Evolutionary conservation across 1,140 invertebrate genomes (phyloP), one percentile per base, ranked within the genome.

Genomic region (Arctopsyche grandis): DNA sequence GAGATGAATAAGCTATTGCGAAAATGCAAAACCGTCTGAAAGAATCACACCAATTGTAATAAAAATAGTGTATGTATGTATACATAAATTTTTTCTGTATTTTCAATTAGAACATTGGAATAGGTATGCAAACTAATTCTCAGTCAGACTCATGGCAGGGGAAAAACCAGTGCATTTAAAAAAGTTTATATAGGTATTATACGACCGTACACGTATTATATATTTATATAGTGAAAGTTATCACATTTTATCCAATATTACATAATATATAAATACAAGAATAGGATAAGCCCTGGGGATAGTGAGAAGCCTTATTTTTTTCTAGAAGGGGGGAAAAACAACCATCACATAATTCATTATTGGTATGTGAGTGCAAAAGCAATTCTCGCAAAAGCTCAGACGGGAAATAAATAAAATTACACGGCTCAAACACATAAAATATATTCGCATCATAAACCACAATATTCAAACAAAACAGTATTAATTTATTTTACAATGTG

Each of bases 121-220:
- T 46, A 73, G 46, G 19, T 73, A 73, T 73, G 70, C 70, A 73
- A 73, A 73, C 29, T 73, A 73, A 73, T 46, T 73, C 70, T 52
- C 16, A 43, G 5, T 52, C 29, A 48, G 43, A 24, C 21, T 52
- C 24, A 46, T 5, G 4, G 44, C 70, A n/a, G 19, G 43, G 7
- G 12, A 19, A 22, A 73, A 22, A 9, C 19, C 29, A 48, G 4
- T 29, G 66, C 12, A 43, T n/a, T n/a, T n/a, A n/a, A n/a, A n/a
- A n/a, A 26, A 26, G n/a, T 29, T 26, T 29, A 69, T 29, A 29
- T 14, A 21, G 26, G 16, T n/a, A n/a, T n/a, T n/a, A n/a, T n/a
- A n/a, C n/a, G n/a, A n/a, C n/a, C 66, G 24, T 66, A 66, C 16
- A 19, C 16, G 60, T 66, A 52, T 66, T 22, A 22, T 43, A n/a